These are phyloP conservation scores for Heterodera schachtii DNA, from an alignment of 1,140 invertebrate species.

Conservation along the genomic window DNA sequence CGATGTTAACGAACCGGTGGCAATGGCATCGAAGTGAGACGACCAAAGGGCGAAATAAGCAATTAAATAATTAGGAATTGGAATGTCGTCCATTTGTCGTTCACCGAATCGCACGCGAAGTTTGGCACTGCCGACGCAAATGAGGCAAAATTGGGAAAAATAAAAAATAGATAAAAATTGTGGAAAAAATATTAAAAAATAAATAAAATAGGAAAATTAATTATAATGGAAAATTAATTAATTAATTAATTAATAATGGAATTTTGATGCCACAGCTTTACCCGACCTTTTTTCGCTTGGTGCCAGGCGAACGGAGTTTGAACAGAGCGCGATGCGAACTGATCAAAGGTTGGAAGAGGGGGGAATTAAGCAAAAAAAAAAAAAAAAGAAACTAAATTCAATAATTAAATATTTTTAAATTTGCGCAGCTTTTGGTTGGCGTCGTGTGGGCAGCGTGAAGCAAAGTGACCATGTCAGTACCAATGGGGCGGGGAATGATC, in stretches of 20 bases:
- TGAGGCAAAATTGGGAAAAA: conserved; percentile 48
- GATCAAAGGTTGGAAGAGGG: conserved; percentile 71
- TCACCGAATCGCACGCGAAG: conserved; percentile 97
- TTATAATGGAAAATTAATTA: not conserved
- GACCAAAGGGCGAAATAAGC: not conserved
- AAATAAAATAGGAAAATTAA: not conserved
- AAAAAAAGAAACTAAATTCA: not conserved
- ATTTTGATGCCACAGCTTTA: conserved; percentile 49
- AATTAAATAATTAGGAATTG: conserved; percentile 70
- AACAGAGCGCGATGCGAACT: conserved; percentile 86
- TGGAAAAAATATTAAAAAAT: not conserved
- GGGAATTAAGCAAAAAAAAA: too few relatives aligned
- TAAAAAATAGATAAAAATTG: too few relatives aligned
- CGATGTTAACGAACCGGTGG: conserved; percentile 93
- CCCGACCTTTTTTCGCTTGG: conserved; percentile 75
- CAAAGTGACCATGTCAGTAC: conserved; percentile 83
- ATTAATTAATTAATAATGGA: not conserved
- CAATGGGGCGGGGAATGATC: not conserved
- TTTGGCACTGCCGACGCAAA: conserved; percentile 95
- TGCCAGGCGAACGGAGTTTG: conserved; percentile 92
- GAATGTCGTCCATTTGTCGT: conserved; percentile 92
- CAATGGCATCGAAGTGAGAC: conserved; percentile 84
- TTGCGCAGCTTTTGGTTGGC: conserved; percentile 83
- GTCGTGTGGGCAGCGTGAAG: conserved; percentile 90
- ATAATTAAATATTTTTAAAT: not conserved